Base-by-base conservation (phyloP, 2,797 vertebrate species). In the Clarias fuscus region DNA sequence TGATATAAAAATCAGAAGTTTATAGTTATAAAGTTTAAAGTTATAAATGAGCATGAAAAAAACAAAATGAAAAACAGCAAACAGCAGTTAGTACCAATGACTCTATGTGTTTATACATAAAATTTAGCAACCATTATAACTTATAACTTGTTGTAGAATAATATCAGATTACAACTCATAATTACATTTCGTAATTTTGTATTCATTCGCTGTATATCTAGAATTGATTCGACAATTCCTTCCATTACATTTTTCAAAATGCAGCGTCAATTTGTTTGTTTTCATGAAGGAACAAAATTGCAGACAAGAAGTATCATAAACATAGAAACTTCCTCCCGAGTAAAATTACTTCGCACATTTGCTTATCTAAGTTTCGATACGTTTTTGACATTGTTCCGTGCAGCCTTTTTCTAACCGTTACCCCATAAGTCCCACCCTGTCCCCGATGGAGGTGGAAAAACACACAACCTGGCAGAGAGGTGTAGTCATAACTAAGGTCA, bases 401-500 rank as follows among this genome's bases (percentile, higher is more conserved):
- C 56, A 75, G 58, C 24, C 86, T 67, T 77, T 76, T 78, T 87
- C 22, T 61, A 17, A 58, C 82, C 78, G 83, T 91, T 87, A 89
- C 78, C 7, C 40, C 82, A 56, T 68, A 43, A 3, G 88, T 91
- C 91, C 93, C 93, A 90, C 93, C 94, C 87, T 71, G 24, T 81
- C 79, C 72, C 68, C 1, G 82, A 88, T 85, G 77, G 53, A 82
- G 84, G 87, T 90, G 89, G 87, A 90, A 89, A 92, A 93, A 93
- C 92, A 92, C 40, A 68, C 62, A 75, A 85, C 84, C 88, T 40
- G 76, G 85, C 73, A 90, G 86, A 92, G 27, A 85, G 84, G 76
- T 89, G 64, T 87, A 90, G 91, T 91, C 90, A 85, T 88, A 86
- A 33, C 87, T 76, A 73, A 90, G 85, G 87, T 90, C 91, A 90